Conservation (phyloP, 2,113 vertebrate genomes). For the Larimichthys polyactis region DNA sequence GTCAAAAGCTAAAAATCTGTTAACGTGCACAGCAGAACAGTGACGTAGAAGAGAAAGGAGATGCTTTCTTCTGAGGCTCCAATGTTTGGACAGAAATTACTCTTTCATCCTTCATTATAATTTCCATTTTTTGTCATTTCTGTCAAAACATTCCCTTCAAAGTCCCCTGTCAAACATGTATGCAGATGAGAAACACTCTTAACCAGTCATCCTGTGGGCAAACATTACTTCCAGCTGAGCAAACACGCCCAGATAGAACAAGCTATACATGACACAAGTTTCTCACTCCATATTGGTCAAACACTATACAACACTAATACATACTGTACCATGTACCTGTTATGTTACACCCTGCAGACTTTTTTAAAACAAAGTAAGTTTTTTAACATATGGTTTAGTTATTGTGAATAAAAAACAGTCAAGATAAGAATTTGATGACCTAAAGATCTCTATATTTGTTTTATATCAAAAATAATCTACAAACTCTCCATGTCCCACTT, state of each 20-base stretch:
- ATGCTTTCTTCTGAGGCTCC: slow-evolving; percentile 36
- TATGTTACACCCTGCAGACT: slow-evolving; percentile 16
- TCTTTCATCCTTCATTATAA: slow-evolving; percentile 78
- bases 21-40: background rate
- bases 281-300: slow-evolving; percentile 62
- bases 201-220: slow-evolving; percentile 74
- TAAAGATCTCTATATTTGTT: background rate
- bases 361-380: background rate
- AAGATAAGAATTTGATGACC: background rate
- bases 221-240: slow-evolving; percentile 82
- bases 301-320: slow-evolving; percentile 53
- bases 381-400: background rate
- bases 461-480: background rate
- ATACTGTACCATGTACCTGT: slow-evolving; percentile 28
- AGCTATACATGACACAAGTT: slow-evolving; percentile 71
- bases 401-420: too few species aligned
- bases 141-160: slow-evolving; percentile 81
- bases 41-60: slow-evolving; percentile 39
- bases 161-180: slow-evolving; percentile 76
- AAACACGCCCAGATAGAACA: slow-evolving; percentile 78
- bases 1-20: slow-evolving; percentile 21
- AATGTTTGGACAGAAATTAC: slow-evolving; percentile 71
- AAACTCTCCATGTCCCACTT: background rate
- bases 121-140: slow-evolving; percentile 67
- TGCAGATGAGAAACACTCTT: slow-evolving; percentile 79